Evolutionary conservation across 2,888 invertebrate genomes (phyloP), one percentile per base, ranked within the genome.

Genomic region (Cataglyphis rosenhaueri): DNA sequence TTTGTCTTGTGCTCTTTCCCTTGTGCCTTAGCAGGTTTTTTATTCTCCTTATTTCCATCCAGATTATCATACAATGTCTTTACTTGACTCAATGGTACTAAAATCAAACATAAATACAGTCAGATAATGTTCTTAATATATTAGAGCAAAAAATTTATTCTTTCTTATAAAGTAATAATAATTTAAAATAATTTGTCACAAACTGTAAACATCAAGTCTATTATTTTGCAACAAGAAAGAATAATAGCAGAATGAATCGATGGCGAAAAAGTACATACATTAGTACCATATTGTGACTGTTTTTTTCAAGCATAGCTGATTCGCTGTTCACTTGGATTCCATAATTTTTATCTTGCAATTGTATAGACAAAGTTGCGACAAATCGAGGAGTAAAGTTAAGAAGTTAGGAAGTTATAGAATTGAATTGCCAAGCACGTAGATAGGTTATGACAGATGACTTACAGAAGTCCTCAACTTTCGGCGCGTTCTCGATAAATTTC

Each of bases 381-480:
- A 76, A 68, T 41, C 5, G 25, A 25, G 55, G 29, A 76, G 41
- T 38, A 12, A 68, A 55, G n/a, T 15, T 55, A 38, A 0, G 25
- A 25, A 25, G 25, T 25, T 25, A 9, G 8, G 32, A 32, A 21
- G 10, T 6, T 1, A 1, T 0, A 15, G 0, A 0, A 32, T 9
- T 10, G 3, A 29, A 5, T n/a, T 48, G 18, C n/a, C 2, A 57
- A 44, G 18, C 4, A 38, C 10, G n/a, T 9, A 35, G 8, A n/a
- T 12, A 61, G 64, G 44, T 65, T 65, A 75, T 52, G 25, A 48
- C n/a, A 9, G 38, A 15, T 87, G 89, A 96, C 97, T 96, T 95
- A 97, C 97, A 95, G 92, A 97, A 96, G 94, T 97, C 97, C 93
- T 97, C 97, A 86, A 97, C 95, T 95, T 97, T 97, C 38, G 97